Percentiles rank a stretch among this genome's conserved stretches.
These are phyloP conservation scores for Aurelia aurita DNA, from an alignment of 30 jellyfish, hydroid and myxozoan species.

Conservation along the genomic window DNA sequence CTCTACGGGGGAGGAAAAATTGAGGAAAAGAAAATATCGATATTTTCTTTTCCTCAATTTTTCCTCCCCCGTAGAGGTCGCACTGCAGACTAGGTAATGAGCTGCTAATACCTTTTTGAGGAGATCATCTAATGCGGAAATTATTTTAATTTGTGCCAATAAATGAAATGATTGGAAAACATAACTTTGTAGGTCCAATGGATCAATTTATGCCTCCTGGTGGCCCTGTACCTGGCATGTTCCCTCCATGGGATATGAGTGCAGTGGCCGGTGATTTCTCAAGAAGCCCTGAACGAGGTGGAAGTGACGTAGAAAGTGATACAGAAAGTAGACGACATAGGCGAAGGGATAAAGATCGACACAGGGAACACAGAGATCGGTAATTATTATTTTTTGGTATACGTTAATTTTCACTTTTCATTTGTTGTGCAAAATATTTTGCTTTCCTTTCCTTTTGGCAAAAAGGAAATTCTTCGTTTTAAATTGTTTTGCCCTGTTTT, in stretches of 20 bases:
- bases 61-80: too few species aligned
- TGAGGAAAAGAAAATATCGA: too few species aligned
- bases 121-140: too few species aligned
- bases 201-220: constrained; percentile 63
- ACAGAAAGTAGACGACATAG: constrained; percentile 75
- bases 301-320: constrained; percentile 89
- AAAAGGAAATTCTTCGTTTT: too few species aligned
- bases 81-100: too few species aligned
- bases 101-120: too few species aligned
- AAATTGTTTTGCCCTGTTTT: too few species aligned
- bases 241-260: constrained; percentile 69
- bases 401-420: constrained; percentile 46
- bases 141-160: too few species aligned
- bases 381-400: background rate
- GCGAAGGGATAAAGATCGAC: constrained; percentile 77
- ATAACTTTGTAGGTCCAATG: constrained; percentile 48
- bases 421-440: constrained; percentile 5
- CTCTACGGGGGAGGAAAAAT: too few species aligned
- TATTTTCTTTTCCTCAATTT: too few species aligned
- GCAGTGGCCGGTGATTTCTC: constrained; percentile 46
- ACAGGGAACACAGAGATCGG: constrained; percentile 85
- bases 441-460: constrained; percentile 71
- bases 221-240: constrained; percentile 46
- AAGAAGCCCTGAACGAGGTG: constrained; percentile 78
- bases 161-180: too few species aligned